Evolutionary conservation across 2,888 invertebrate species (phyloP), one percentile per base, ranked within the genome.

Genomic region (Eupelmus urozonus): DNA sequence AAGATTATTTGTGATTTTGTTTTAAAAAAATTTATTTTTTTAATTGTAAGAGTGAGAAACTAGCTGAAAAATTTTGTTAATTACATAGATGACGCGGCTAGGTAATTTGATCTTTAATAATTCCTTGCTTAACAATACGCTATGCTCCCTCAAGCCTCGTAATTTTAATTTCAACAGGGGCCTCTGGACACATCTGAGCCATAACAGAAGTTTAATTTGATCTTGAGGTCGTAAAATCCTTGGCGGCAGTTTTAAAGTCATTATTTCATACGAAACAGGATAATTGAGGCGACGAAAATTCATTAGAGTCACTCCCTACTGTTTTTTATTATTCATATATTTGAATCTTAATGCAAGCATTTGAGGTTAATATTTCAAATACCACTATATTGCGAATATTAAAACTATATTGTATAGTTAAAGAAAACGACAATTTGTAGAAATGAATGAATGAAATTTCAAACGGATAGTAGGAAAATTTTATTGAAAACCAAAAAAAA

Each of bases 121-220:
- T 1, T 25, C 25, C 27, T 23, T 13, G 2, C 9, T 27, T 62
- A 40, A 42, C 18, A 62, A 62, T 45, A 16, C 16, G 45, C 16
- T 13, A 25, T 20, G 13, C 45, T 63, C 0, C 23, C 42, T 9
- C 65, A 73, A 42, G 25, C 76, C 70, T 45, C 18, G 65, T 51
- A 51, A 78, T 81, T 81, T 81, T 81, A 81, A 82, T 81, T 82
- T 78, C 69, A 73, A 76, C 65, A 75, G 79, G 81, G 80, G 80
- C 71, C 18, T 74, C 42, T 49, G 34, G 62, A 65, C 74, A 51
- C 49, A 18, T 66, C 76, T 75, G 18, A 29, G 11, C 82, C 82
- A 80, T 82, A 83, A 85, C 81, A 78, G 80, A 81, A 82, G 82
- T 82, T 83, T 83, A 83, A 84, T 85, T 83, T 82, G 80, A 83